Evolutionary conservation across 1,140 invertebrate species (phyloP).

Genomic region (Ylistrum balloti): DNA sequence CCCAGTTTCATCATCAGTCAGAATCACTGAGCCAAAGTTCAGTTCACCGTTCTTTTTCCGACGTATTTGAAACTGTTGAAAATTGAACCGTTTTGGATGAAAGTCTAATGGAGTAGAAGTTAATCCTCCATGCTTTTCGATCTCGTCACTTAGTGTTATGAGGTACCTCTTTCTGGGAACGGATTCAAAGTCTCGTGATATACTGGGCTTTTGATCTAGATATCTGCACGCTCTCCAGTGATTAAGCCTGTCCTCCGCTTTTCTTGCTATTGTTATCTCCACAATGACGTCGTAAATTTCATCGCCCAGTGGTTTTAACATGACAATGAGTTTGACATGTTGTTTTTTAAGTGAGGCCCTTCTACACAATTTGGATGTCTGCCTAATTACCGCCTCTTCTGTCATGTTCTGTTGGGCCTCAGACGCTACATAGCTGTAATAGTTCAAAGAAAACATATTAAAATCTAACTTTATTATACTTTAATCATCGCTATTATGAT

Average conservation of each 20-base stretch:
- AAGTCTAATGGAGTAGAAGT: constrained; percentile 49
- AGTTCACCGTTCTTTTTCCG: constrained; percentile 45
- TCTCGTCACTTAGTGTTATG: constrained; percentile 50
- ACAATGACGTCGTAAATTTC: constrained; percentile 49
- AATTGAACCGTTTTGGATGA: constrained; percentile 58
- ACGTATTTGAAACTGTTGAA: constrained; percentile 50
- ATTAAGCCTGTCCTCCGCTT: constrained; percentile 54
- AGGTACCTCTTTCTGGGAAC: constrained; percentile 48
- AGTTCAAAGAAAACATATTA: too few relatives aligned
- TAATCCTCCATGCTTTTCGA: constrained; percentile 45
- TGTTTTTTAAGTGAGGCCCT: constrained; percentile 35
- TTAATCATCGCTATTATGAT: too few relatives aligned
- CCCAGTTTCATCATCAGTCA: constrained; percentile 37
- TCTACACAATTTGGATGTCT: constrained; percentile 42
- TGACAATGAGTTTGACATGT: constrained; percentile 49
- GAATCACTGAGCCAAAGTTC: constrained; percentile 3
- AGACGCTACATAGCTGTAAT: constrained; percentile 50
- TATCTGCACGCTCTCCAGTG: constrained; percentile 50
- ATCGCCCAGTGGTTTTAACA: constrained; percentile 47
- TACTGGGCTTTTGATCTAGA: constrained; percentile 44
- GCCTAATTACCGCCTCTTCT: constrained; percentile 5
- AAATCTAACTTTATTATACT: too few relatives aligned
- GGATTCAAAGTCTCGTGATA: constrained; percentile 53
- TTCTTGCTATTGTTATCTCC: constrained; percentile 52
- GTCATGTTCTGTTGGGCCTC: constrained; percentile 46